Evolutionary conservation across 2,888 invertebrate species (phyloP).

Genomic region (Harpagoxenus sublaevis): DNA sequence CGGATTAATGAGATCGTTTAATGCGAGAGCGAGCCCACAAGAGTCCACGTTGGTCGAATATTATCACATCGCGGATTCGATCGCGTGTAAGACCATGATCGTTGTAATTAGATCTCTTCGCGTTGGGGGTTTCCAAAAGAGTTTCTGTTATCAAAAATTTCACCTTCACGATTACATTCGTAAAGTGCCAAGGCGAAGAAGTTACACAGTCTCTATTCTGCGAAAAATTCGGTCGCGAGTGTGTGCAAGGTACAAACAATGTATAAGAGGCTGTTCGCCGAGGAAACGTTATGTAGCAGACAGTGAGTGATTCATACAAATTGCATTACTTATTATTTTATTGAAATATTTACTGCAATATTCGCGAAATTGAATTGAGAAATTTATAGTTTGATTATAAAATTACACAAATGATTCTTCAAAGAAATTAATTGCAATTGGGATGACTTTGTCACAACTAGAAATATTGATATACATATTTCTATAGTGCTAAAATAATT

Average conservation of each 20-base stretch:
- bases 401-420: neutral
- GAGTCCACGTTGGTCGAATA: neutral
- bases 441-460: no score
- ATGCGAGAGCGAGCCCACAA: neutral
- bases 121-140: neutral
- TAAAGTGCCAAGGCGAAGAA: neutral
- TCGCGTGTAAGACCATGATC: neutral
- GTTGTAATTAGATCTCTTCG: neutral
- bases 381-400: neutral
- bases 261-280: neutral
- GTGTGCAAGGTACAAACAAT: neutral
- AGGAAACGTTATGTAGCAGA: neutral
- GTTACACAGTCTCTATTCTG: neutral
- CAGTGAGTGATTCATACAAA: conserved; percentile 14
- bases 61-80: neutral
- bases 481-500: neutral
- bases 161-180: neutral
- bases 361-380: neutral
- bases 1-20: neutral
- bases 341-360: neutral
- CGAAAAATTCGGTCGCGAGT: neutral
- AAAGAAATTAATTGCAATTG: neutral
- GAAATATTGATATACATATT: neutral
- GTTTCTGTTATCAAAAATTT: neutral
- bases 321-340: neutral